A percentile compares a stretch with the other conserved stretches of the same genome.
Conservation (phyloP, 1,140 invertebrate genomes). For the Diorhabda elongata region DNA sequence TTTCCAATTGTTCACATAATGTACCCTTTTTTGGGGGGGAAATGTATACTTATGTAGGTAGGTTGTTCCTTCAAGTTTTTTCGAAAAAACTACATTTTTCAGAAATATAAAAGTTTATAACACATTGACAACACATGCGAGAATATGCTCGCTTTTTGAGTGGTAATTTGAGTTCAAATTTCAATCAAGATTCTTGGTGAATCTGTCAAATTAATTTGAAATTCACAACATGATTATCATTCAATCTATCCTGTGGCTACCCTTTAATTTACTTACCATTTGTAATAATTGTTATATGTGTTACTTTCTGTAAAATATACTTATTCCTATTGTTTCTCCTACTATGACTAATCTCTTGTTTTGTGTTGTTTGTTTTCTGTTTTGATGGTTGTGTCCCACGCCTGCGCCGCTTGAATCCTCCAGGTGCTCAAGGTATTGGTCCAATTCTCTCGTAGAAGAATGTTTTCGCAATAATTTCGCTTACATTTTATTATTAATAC, state of each 20-base stretch:
- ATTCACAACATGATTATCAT: too few species aligned
- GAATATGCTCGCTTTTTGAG: too few species aligned
- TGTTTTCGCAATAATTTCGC: conserved; percentile 12
- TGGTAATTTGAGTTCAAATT: too few species aligned
- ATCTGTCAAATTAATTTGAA: too few species aligned
- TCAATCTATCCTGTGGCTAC: not conserved
- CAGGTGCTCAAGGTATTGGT: conserved; percentile 71
- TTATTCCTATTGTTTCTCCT: not conserved
- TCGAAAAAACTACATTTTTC: too few species aligned
- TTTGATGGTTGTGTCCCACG: conserved; percentile 43
- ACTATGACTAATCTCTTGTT: conserved; percentile 42
- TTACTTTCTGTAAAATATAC: not conserved
- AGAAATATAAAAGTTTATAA: too few species aligned
- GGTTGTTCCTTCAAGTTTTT: too few species aligned
- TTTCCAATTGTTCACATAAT: too few species aligned
- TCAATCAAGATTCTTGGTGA: too few species aligned
- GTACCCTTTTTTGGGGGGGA: too few species aligned
- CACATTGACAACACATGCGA: too few species aligned
- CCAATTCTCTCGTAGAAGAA: conserved; percentile 22
- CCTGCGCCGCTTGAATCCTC: conserved; percentile 44
- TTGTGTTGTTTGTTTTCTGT: conserved; percentile 47
- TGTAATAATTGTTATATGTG: conserved; percentile 8
- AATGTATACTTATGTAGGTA: too few species aligned
- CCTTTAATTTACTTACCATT: not conserved
- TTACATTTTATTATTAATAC: conserved; percentile 14